Base-by-base conservation (phyloP, 2,888 invertebrate species). In the Eueremaeus valkanovi region DNA sequence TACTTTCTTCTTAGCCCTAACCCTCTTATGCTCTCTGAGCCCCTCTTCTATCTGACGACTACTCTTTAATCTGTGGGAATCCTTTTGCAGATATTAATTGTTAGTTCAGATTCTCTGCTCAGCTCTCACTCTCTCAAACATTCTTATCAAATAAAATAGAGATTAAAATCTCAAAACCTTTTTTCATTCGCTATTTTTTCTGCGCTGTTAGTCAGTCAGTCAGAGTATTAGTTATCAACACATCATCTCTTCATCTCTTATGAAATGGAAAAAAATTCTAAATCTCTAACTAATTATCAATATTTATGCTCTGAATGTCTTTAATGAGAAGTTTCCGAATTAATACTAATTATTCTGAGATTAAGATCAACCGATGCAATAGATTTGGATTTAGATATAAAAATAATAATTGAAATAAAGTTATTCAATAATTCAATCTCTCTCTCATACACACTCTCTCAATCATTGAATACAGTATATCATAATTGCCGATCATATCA, bases 21-120 rank as follows among this genome's bases (percentile, higher is more conserved):
- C n/a, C 63, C 63, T 63, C 63, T 33, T 33, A 63, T 63, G 6
- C 33, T 18, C 18, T 63, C n/a, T n/a, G n/a, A n/a, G n/a, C n/a
- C n/a, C n/a, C n/a, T n/a, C n/a, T n/a, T n/a, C n/a, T n/a, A n/a
- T n/a, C n/a, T n/a, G n/a, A n/a, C n/a, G 63, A 31, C 24, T 18
- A 68, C 21, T 68, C 68, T 21, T 36, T 68, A 68, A 68, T 68
- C 68, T 68, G 68, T 68, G 68, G 68, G 68, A 68, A 68, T 68
- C 68, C 68, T 68, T 68, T n/a, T 68, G 24, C 21, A 63, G 21
- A 68, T 42, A 68, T 68, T 68, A 68, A 68, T 42, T 68, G 42
- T 68, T 42, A 42, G 68, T 42, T 68, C 18, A 68, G n/a, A 31
- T 68, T 42, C 29, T 24, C 27, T 8, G 24, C 45, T 21, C 24